Conservation (phyloP, 1,140 invertebrate genomes). For the Myzus persicae region DNA sequence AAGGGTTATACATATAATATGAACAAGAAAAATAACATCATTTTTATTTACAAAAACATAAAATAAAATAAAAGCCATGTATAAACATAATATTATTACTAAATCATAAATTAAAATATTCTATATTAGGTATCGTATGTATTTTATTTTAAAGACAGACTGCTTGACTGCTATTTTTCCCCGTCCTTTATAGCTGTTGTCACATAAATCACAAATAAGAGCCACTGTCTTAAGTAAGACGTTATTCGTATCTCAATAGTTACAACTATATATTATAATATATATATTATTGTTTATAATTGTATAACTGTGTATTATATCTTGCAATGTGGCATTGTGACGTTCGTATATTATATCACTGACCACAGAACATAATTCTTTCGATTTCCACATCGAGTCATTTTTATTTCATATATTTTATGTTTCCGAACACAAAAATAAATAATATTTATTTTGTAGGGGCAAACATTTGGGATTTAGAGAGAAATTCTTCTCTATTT, state of each 20-base stretch:
- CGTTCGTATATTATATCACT: neutral
- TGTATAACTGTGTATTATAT: neutral
- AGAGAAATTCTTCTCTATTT: neutral
- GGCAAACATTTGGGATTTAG: neutral
- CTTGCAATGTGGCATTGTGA: neutral
- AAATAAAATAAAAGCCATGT: too few relatives aligned
- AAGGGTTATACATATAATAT: too few relatives aligned
- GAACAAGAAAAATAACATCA: too few relatives aligned
- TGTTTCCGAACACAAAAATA: neutral
- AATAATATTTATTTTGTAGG: neutral
- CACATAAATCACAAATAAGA: neutral
- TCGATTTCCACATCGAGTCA: neutral
- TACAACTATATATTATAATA: neutral
- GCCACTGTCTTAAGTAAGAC: neutral
- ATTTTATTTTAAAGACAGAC: too few relatives aligned
- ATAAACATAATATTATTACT: too few relatives aligned
- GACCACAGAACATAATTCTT: neutral
- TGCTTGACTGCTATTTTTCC: neutral
- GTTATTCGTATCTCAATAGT: neutral
- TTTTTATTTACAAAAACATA: too few relatives aligned
- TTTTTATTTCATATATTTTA: neutral
- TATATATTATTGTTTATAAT: neutral
- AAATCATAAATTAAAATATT: too few relatives aligned
- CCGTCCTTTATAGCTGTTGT: neutral
- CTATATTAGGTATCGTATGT: too few relatives aligned